A percentile compares a stretch with the other conserved stretches of the same genome.
phyloP scores from a whole-genome alignment of 1,140 invertebrate genomes.

The Hycleus phaleratus region DNA sequence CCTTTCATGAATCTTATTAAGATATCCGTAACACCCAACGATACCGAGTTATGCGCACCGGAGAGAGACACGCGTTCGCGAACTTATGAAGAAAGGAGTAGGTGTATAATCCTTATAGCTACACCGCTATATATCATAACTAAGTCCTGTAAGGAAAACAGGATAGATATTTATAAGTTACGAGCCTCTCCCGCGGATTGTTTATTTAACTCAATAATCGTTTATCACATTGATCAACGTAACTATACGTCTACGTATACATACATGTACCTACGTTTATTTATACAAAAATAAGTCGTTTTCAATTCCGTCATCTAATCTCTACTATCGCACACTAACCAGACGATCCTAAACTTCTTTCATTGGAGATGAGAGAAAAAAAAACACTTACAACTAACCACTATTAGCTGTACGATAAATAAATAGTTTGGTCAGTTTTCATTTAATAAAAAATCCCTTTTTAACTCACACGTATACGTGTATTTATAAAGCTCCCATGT shows the following conservation, averaged over 20 bases:
- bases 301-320: neutral
- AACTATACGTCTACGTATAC: neutral
- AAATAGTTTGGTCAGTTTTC: too few species aligned
- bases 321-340: neutral
- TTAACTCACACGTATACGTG: neutral
- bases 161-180: constrained; percentile 44
- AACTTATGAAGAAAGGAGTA: constrained; percentile 45
- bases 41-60: constrained; percentile 34
- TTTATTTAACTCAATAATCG: constrained; percentile 44
- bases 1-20: constrained; percentile 66
- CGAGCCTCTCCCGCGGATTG: constrained; percentile 37
- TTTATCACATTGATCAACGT: constrained; percentile 33
- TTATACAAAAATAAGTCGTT: neutral
- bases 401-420: neutral
- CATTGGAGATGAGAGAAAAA: neutral
- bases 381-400: neutral
- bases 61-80: constrained; percentile 32
- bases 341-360: neutral
- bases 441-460: neutral
- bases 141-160: constrained; percentile 44
- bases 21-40: constrained; percentile 50
- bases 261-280: too few species aligned
- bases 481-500: constrained; percentile 3
- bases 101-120: constrained; percentile 44
- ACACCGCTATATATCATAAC: constrained; percentile 42